Conservation (phyloP, 2,888 invertebrate species). For the Cheilosia grossa region DNA sequence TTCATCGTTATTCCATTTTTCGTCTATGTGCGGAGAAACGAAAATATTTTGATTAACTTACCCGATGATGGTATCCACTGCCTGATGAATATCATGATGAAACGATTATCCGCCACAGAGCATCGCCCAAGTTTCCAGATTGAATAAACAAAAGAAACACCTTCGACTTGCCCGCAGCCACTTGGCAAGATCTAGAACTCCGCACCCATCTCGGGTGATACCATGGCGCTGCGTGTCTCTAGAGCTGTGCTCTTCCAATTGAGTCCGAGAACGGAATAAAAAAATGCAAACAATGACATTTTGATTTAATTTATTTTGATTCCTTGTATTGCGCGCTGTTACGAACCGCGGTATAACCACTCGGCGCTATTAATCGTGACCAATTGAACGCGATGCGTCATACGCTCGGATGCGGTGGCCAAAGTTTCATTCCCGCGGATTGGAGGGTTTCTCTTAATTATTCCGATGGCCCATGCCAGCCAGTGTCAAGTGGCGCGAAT, state of each 20-base stretch:
- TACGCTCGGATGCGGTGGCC: slow-evolving; percentile 15
- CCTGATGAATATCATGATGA: slow-evolving; percentile 48
- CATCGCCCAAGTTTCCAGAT: slow-evolving; percentile 15
- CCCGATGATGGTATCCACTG: slow-evolving; percentile 26
- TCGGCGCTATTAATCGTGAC: slow-evolving; percentile 45
- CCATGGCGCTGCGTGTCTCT: slow-evolving; percentile 23
- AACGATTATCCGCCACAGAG: slow-evolving; percentile 47
- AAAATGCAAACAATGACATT: slow-evolving; percentile 65
- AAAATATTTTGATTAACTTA: slow-evolving; percentile 59
- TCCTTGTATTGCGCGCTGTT: slow-evolving; percentile 22
- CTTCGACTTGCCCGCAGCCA: slow-evolving; percentile 30
- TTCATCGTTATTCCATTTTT: not conserved
- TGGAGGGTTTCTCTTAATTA: slow-evolving; percentile 65
- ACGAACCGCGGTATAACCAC: slow-evolving; percentile 6
- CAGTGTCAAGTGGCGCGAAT: slow-evolving; percentile 48
- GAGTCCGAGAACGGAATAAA: slow-evolving; percentile 6
- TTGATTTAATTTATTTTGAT: slow-evolving; percentile 66
- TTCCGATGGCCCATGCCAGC: slow-evolving; percentile 46
- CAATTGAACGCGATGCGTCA: slow-evolving; percentile 60
- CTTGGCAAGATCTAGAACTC: slow-evolving; percentile 17
- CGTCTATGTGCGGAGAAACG: slow-evolving; percentile 11
- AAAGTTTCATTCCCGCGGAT: not conserved
- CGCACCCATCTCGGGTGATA: slow-evolving; percentile 40
- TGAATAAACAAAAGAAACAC: slow-evolving; percentile 52
- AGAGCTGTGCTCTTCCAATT: not conserved